A percentile compares a stretch with the other conserved stretches of the same genome.
These are phyloP conservation scores for Drosophila suzukii DNA, from an alignment of 1,140 invertebrate genomes.

Conservation along the genomic window DNA sequence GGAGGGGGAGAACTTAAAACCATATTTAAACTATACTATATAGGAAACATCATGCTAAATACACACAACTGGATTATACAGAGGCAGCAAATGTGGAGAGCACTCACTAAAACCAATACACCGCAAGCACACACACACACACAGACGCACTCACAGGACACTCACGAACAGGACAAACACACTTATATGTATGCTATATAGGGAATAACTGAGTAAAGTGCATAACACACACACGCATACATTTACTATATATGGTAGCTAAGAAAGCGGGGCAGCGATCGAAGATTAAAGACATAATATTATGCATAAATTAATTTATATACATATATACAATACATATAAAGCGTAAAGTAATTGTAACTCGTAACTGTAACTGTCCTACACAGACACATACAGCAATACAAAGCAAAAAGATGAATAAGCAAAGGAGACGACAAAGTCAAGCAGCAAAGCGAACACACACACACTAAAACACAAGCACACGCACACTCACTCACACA, in stretches of 20 bases:
- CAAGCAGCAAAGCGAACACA: constrained; percentile 25
- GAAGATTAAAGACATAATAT: constrained; percentile 68
- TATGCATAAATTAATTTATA: constrained; percentile 69
- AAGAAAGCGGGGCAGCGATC: constrained; percentile 46
- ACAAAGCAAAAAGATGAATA: constrained; percentile 58
- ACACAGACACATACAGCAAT: constrained; percentile 52
- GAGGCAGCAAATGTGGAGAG: constrained; percentile 21
- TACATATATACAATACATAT: constrained; percentile 60
- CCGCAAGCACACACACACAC: constrained; percentile 13
- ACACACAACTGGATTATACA: constrained; percentile 26
- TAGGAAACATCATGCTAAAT: constrained; percentile 25
- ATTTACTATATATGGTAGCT: constrained; percentile 41
- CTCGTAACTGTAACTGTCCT: constrained; percentile 55
- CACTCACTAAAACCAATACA: constrained; percentile 18
- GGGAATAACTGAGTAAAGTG: constrained; percentile 46
- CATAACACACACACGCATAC: constrained; percentile 27
- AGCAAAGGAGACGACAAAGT: constrained; percentile 49
- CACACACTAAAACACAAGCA: constrained; percentile 13
- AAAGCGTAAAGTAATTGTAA: constrained; percentile 61
- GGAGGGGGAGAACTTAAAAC: constrained; percentile 30
- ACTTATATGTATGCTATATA: constrained; percentile 37
- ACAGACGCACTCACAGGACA: neutral
- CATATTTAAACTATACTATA: constrained; percentile 38
- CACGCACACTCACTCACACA: constrained; percentile 1
- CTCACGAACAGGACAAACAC: constrained; percentile 10